Percentiles rank a stretch among this genome's conserved stretches.
Conservation (phyloP, 2,113 vertebrate species). For the Casuarius casuarius region DNA sequence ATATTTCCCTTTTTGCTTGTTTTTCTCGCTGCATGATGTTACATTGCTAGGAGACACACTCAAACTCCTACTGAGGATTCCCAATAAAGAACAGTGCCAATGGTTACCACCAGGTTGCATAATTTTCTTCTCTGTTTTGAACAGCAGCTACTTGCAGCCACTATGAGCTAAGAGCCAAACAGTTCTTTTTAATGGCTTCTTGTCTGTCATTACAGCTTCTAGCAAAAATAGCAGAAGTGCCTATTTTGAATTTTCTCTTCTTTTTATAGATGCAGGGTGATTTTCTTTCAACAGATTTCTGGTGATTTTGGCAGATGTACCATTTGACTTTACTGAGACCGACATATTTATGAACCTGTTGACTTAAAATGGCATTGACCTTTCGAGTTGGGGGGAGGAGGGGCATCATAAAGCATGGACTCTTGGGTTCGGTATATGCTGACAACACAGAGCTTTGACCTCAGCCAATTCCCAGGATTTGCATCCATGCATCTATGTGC, state of each 20-base stretch:
- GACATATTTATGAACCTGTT: background rate
- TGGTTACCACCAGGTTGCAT: conserved; percentile 35
- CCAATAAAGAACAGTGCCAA: conserved; percentile 18
- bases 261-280: background rate
- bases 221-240: background rate
- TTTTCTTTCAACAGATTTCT: background rate
- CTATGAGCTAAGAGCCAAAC: background rate
- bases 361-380: conserved; percentile 34
- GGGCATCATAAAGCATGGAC: background rate
- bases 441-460: background rate
- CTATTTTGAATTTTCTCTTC: background rate
- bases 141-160: background rate
- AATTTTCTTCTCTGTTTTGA: conserved; percentile 38
- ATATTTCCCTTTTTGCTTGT: conserved; percentile 38
- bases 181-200: background rate
- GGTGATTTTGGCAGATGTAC: conserved; percentile 13
- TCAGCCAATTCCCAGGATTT: background rate
- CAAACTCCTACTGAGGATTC: conserved; percentile 46
- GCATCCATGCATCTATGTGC: background rate
- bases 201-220: background rate
- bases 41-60: conserved; percentile 41
- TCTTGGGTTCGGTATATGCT: rapidly evolving
- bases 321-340: conserved; percentile 28
- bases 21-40: conserved; percentile 40
- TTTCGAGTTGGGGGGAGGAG: conserved; percentile 16